These are phyloP conservation scores for Crenuchus spilurus DNA, from an alignment of 2,797 vertebrate genomes.

Conservation along the genomic window DNA sequence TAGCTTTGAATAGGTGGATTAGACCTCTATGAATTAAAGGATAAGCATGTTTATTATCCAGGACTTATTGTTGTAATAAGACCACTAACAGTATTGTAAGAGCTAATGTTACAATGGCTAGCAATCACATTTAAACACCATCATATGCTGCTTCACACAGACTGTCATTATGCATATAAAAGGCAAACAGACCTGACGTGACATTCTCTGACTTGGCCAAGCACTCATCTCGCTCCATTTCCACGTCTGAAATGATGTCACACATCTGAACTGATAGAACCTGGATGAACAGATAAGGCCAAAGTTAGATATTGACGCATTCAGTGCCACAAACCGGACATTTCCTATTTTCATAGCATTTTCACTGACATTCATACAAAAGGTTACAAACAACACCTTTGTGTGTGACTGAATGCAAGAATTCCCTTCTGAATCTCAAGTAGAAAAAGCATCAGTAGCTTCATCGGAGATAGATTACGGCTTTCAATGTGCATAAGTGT, in stretches of 20 bases:
- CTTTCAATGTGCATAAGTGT: not conserved
- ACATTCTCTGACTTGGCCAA: conserved; percentile 69
- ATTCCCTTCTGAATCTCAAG: not conserved
- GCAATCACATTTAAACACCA: conserved; percentile 1
- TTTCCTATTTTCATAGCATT: not conserved
- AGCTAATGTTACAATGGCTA: not conserved
- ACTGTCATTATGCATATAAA: conserved; percentile 3
- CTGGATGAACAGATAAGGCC: conserved; percentile 58
- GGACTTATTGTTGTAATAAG: not conserved
- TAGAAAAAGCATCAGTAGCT: not conserved
- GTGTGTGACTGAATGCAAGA: not conserved
- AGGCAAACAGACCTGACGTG: conserved; percentile 69
- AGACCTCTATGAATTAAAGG: not conserved
- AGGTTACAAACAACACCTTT: conserved; percentile 24
- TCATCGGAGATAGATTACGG: conserved; percentile 8
- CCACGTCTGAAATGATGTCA: conserved; percentile 71
- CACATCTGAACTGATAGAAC: conserved; percentile 72
- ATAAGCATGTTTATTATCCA: not conserved
- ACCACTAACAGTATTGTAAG: not conserved
- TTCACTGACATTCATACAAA: conserved; percentile 23
- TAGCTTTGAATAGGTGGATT: not conserved
- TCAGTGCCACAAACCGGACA: not conserved
- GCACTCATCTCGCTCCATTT: conserved; percentile 68
- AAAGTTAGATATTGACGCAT: conserved; percentile 12
- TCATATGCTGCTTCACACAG: not conserved